Evolutionary conservation across 2,888 invertebrate species (phyloP).

Genomic region (Eulithis testata): DNA sequence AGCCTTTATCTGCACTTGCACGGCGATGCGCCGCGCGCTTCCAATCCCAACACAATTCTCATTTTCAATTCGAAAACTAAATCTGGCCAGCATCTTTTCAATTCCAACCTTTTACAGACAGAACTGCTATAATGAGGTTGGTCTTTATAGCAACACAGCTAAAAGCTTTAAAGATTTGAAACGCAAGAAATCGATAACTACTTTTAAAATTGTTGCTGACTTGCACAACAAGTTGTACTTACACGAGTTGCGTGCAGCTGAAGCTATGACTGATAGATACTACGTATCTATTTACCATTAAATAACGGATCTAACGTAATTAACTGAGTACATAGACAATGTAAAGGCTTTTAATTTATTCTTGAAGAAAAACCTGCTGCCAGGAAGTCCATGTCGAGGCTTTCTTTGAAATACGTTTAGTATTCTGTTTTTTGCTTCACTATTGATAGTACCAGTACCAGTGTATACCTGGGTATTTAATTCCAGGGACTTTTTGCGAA

Average conservation of each 20-base stretch:
- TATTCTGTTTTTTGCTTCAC: conserved; percentile 19
- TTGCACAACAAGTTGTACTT: conserved; percentile 6
- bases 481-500: conserved; percentile 27
- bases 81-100: conserved; percentile 28
- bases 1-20: conserved; percentile 50
- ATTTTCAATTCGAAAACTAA: conserved; percentile 37
- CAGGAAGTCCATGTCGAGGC: conserved; percentile 23
- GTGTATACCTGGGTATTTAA: conserved; percentile 5
- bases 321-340: conserved; percentile 18
- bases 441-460: conserved; percentile 9
- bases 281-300: conserved; percentile 9
- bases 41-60: conserved; percentile 35
- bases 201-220: conserved; percentile 1
- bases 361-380: conserved; percentile 22
- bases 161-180: neutral
- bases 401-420: conserved; percentile 17
- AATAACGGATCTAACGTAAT: conserved; percentile 16
- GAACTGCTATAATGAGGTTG: conserved; percentile 20
- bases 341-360: conserved; percentile 21
- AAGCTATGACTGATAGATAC: conserved; percentile 6
- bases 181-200: neutral
- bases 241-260: conserved; percentile 7
- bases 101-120: conserved; percentile 14
- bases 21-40: conserved; percentile 41
- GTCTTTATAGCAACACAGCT: conserved; percentile 3